phyloP scores from a whole-genome alignment of 2,888 invertebrate species.

The Hyposoter didymator region DNA sequence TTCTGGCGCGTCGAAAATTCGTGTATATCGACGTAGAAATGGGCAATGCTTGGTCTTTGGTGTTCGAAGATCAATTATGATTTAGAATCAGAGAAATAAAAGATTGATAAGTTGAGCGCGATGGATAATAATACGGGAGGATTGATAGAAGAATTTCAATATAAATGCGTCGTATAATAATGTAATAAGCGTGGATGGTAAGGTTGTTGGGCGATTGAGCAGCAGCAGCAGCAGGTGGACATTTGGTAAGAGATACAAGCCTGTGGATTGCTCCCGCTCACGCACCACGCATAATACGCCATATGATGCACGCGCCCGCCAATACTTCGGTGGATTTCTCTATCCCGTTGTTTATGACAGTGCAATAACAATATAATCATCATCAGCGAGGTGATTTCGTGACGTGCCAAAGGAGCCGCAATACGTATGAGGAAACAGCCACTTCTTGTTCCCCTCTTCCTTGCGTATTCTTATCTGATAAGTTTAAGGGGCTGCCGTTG shows the following conservation, averaged over 20 bases:
- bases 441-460: background rate
- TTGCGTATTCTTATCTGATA: slow-evolving; percentile 39
- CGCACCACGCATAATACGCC: slow-evolving; percentile 41
- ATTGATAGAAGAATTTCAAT: slow-evolving; percentile 12
- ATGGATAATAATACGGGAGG: background rate
- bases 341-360: slow-evolving; percentile 60
- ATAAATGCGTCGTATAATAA: slow-evolving; percentile 58
- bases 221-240: slow-evolving; percentile 52
- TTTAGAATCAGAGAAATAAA: background rate
- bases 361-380: slow-evolving; percentile 59
- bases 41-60: background rate
- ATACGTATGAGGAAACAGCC: slow-evolving; percentile 6
- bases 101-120: background rate
- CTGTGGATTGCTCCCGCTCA: slow-evolving; percentile 58
- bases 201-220: slow-evolving; percentile 40
- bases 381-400: slow-evolving; percentile 46
- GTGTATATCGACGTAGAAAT: background rate
- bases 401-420: slow-evolving; percentile 54
- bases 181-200: slow-evolving; percentile 49
- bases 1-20: background rate
- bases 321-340: slow-evolving; percentile 35
- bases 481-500: slow-evolving; percentile 39
- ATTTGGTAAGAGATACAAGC: slow-evolving; percentile 18
- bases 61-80: background rate
- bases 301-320: slow-evolving; percentile 42